phyloP scores from a whole-genome alignment of 2,888 invertebrate species.

The Serrognathus titanus region DNA sequence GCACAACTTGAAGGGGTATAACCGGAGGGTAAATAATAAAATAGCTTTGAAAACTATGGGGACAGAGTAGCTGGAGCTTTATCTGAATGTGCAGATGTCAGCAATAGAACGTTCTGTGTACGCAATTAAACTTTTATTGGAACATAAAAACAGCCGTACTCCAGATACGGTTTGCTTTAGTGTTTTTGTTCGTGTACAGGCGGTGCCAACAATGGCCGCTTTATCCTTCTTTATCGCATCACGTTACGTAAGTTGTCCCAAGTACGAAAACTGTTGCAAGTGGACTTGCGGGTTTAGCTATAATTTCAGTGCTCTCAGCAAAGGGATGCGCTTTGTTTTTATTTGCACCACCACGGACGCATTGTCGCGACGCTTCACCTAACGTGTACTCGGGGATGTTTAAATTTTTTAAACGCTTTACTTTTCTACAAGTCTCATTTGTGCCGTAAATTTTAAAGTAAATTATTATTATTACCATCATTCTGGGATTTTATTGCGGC shows the following conservation, averaged over 20 bases:
- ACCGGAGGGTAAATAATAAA: not conserved
- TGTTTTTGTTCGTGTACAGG: not conserved
- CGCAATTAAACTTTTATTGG: conserved; percentile 38
- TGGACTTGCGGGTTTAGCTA: not conserved
- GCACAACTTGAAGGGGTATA: not conserved
- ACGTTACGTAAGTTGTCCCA: not conserved
- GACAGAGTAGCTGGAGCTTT: conserved; percentile 15
- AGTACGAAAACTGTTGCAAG: not conserved
- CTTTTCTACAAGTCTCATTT: no score
- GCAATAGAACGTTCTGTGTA: conserved; percentile 26
- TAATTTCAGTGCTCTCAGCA: not conserved
- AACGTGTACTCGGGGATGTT: no score
- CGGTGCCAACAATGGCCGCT: conserved; percentile 2
- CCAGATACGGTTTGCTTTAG: conserved; percentile 2
- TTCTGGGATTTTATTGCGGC: no score
- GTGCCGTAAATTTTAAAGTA: no score
- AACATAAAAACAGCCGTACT: conserved; percentile 28
- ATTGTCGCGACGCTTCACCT: no score
- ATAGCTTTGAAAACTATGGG: not conserved
- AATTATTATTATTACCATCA: no score
- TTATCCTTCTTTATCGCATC: conserved; percentile 1
- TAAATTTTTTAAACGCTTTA: no score
- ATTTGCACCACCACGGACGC: no score
- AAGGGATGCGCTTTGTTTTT: no score
- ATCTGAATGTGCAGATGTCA: conserved; percentile 33